Base-by-base conservation (phyloP, 2,888 invertebrate genomes). In the Drosophila formosana region DNA sequence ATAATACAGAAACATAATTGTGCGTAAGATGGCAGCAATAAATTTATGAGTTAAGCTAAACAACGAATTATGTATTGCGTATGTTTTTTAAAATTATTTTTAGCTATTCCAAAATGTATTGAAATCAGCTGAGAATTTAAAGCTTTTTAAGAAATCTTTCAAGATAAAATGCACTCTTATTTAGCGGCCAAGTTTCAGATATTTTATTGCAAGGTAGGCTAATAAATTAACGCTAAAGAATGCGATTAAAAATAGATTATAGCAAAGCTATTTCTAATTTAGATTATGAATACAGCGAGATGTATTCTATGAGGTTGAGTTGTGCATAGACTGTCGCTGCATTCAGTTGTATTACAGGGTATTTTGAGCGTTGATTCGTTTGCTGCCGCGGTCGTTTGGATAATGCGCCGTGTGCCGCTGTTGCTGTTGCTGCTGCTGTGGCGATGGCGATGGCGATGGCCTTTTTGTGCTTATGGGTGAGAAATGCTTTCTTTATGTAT, bases 401-500 rank as follows among this genome's bases (percentile, higher is more conserved):
- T 83, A 83, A 83, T 83, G 85, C 81, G 80, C 82, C 74, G 74
- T 70, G 74, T 71, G 81, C 79, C 78, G 60, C 53, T 67, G 66
- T 55, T 68, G 73, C 66, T 47, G 65, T 23, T 57, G 60, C 46
- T 34, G 51, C 11, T 46, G 43, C 39, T 63, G 25, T 32, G 46
- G n/a, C 25, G 32, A 26, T 41, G 25, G 26, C 50, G 13, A 47
- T 74, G 82, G 71, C 79, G 80, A 82, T 84, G 82, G 82, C 82
- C 85, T 80, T 77, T 84, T 80, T 77, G 80, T 77, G 85, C 82
- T 83, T 83, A 83, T 83, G 82, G 82, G 79, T 79, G 82, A 80
- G 82, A 82, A 83, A 83, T 83, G 82, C 82, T 80, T 83, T 83
- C 82, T 83, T 83, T 83, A 83, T 84, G 82, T 83, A 83, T 84